Conservation (phyloP, 2,113 vertebrate genomes). For the Lampris megalopsis region DNA sequence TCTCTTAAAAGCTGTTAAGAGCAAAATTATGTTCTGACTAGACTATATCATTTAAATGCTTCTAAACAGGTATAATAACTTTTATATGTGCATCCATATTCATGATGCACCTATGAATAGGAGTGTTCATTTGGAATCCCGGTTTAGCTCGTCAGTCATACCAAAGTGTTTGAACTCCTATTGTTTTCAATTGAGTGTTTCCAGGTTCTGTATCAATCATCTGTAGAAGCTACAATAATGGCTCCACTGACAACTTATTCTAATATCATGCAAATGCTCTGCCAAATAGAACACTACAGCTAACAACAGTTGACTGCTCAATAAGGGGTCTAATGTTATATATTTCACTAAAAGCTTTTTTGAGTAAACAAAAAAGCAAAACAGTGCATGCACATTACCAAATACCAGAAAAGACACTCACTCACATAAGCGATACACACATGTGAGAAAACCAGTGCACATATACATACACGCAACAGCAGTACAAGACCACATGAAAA, state of each 20-base stretch:
- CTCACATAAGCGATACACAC: slow-evolving; percentile 31
- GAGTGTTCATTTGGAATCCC: slow-evolving; percentile 1
- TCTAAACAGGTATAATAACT: slow-evolving; percentile 33
- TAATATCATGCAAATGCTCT: slow-evolving; percentile 21
- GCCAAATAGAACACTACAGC: slow-evolving; percentile 13
- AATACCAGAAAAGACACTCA: too few relatives aligned
- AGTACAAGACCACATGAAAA: background rate
- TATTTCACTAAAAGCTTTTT: slow-evolving; percentile 36
- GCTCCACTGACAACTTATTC: background rate
- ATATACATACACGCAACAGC: background rate
- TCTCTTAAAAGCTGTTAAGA: slow-evolving; percentile 49
- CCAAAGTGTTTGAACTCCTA: background rate
- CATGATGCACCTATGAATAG: slow-evolving; percentile 43
- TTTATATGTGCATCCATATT: slow-evolving; percentile 57
- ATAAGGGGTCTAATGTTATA: slow-evolving; percentile 25
- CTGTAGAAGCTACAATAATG: slow-evolving; percentile 14
- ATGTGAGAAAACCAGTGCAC: background rate
- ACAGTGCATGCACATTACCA: slow-evolving; percentile 14
- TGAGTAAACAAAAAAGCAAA: slow-evolving; percentile 49
- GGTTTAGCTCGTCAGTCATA: slow-evolving; percentile 5
- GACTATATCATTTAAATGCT: slow-evolving; percentile 34
- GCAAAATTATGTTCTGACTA: slow-evolving; percentile 69
- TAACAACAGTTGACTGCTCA: slow-evolving; percentile 29
- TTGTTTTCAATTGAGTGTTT: slow-evolving; percentile 7
- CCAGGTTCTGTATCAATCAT: slow-evolving; percentile 9